A percentile compares a stretch with the other conserved stretches of the same genome.
Evolutionary conservation across 2,888 invertebrate genomes (phyloP).

Genomic region (Baronia brevicornis): DNA sequence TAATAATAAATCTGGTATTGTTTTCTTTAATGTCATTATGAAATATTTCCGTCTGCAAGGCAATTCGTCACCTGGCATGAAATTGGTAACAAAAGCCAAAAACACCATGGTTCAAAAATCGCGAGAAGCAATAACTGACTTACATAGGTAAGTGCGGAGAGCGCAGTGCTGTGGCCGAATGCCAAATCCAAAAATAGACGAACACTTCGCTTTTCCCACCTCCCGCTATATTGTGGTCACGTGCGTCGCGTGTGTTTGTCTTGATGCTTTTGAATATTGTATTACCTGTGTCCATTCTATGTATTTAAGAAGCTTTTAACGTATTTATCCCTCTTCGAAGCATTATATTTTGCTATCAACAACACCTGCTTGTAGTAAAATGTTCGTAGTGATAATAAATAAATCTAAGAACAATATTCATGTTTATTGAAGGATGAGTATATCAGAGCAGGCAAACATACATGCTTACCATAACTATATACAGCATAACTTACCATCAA

Average conservation of each 20-base stretch:
- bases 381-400: no score
- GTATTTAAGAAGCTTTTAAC: conserved; percentile 13
- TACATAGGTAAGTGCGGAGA: conserved; percentile 49
- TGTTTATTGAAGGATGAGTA: no score
- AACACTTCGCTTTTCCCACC: conserved; percentile 51
- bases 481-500: no score
- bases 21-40: no score
- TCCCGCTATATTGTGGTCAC: conserved; percentile 55
- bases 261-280: conserved; percentile 18
- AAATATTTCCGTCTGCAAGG: conserved; percentile 4
- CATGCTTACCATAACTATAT: no score
- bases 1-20: no score
- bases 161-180: conserved; percentile 44
- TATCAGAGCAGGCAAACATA: no score
- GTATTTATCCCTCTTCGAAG: no score
- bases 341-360: no score
- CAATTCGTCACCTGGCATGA: conserved; percentile 17
- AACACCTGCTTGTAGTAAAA: no score
- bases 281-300: conserved; percentile 10
- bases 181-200: conserved; percentile 61
- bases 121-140: conserved; percentile 33
- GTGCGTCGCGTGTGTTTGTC: conserved; percentile 27
- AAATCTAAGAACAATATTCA: no score
- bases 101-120: conserved; percentile 17
- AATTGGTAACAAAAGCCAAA: conserved; percentile 22